Evolutionary conservation across 2,797 vertebrate genomes (phyloP).

Genomic region (Tachyglossus aculeatus): DNA sequence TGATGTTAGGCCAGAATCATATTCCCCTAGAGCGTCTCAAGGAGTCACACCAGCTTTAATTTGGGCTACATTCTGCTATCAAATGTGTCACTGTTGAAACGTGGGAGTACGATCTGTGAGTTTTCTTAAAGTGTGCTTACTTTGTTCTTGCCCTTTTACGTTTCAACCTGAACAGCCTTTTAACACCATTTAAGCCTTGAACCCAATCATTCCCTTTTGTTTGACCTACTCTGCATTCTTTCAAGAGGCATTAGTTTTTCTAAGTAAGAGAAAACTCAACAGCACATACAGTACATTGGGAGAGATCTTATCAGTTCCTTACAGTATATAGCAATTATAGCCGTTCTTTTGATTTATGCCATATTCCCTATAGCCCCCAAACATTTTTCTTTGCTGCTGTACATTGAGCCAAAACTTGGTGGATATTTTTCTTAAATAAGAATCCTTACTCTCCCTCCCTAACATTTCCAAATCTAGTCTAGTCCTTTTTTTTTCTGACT

Average conservation of each 20-base stretch:
- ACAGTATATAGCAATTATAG: conserved; percentile 54
- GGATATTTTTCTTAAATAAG: conserved; percentile 18
- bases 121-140: no score
- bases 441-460: conserved; percentile 47
- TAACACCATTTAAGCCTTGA: conserved; percentile 44
- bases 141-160: no score
- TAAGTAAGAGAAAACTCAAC: conserved; percentile 4
- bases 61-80: no score
- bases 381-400: conserved; percentile 40
- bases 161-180: background rate
- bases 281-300: conserved; percentile 39
- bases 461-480: conserved; percentile 30
- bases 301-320: conserved; percentile 56
- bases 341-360: conserved; percentile 48
- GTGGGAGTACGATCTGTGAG: no score
- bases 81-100: no score
- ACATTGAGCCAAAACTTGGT: conserved; percentile 25
- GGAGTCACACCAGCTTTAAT: no score
- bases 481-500: background rate
- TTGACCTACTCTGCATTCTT: conserved; percentile 27
- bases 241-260: conserved; percentile 20
- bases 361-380: conserved; percentile 51
- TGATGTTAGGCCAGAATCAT: no score
- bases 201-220: conserved; percentile 34
- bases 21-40: no score